These are phyloP conservation scores for Otis tarda DNA, from an alignment of 2,113 vertebrate species.

Conservation along the genomic window DNA sequence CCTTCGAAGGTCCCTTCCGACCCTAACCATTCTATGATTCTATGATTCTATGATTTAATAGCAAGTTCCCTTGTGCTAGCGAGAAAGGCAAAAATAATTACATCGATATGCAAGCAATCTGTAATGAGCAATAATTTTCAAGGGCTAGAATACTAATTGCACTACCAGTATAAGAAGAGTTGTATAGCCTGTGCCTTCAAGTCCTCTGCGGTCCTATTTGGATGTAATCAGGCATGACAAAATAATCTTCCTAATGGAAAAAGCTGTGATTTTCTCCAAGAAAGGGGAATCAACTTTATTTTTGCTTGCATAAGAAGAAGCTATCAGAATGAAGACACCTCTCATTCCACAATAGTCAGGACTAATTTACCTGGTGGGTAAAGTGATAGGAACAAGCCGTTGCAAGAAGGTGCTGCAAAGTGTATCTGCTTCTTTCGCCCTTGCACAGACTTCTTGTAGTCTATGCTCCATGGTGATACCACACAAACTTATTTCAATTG, in stretches of 20 bases:
- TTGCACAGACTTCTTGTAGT: not conserved
- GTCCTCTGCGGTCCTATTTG: not conserved
- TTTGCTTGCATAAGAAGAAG: not conserved
- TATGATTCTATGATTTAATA: no score
- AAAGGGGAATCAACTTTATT: not conserved
- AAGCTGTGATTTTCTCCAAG: not conserved
- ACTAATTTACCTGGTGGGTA: not conserved
- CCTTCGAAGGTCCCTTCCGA: no score
- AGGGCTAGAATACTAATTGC: not conserved
- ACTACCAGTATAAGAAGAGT: not conserved
- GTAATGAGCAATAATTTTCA: not conserved
- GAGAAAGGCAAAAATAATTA: not conserved
- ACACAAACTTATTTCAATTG: not conserved
- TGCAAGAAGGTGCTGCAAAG: not conserved
- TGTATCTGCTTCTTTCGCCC: not conserved
- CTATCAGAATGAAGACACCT: not conserved
- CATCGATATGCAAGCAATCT: not conserved
- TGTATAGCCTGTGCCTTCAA: not conserved
- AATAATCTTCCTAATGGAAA: not conserved
- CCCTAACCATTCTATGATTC: no score
- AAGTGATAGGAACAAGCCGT: not conserved
- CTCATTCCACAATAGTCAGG: not conserved
- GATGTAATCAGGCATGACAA: not conserved
- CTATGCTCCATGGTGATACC: not conserved
- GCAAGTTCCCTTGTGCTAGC: not conserved